phyloP scores from a whole-genome alignment of 2,888 invertebrate species.

The Diadegma fenestrale region DNA sequence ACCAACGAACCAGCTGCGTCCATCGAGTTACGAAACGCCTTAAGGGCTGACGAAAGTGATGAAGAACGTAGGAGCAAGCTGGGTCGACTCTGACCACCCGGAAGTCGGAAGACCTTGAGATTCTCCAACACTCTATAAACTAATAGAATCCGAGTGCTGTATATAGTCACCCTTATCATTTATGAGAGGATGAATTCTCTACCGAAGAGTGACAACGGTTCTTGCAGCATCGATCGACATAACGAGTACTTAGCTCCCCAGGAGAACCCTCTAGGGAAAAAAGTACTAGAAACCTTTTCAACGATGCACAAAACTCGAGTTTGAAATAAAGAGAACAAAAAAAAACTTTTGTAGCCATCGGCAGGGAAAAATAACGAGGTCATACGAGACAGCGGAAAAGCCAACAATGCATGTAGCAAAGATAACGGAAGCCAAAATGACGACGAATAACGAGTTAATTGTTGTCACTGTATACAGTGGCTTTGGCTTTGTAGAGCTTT shows the following conservation, averaged over 20 bases:
- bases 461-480: background rate
- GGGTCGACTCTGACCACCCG: conserved; percentile 31
- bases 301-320: conserved; percentile 37
- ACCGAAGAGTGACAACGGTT: background rate
- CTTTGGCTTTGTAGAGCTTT: background rate
- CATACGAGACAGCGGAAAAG: background rate
- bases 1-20: conserved; percentile 1
- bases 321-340: background rate
- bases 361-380: conserved; percentile 25
- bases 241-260: conserved; percentile 66
- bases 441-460: background rate
- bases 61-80: conserved; percentile 13
- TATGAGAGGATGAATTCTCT: conserved; percentile 13
- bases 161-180: background rate
- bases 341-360: background rate
- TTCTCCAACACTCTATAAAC: background rate
- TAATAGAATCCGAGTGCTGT: background rate
- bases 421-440: conserved; percentile 3
- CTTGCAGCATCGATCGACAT: background rate
- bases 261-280: conserved; percentile 46
- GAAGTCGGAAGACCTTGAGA: background rate
- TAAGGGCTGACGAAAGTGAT: background rate
- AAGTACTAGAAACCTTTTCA: conserved; percentile 3
- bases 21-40: conserved; percentile 21
- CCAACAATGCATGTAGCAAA: background rate